Conservation (phyloP, 2,888 invertebrate genomes). For the Pristionchus entomophagus region DNA sequence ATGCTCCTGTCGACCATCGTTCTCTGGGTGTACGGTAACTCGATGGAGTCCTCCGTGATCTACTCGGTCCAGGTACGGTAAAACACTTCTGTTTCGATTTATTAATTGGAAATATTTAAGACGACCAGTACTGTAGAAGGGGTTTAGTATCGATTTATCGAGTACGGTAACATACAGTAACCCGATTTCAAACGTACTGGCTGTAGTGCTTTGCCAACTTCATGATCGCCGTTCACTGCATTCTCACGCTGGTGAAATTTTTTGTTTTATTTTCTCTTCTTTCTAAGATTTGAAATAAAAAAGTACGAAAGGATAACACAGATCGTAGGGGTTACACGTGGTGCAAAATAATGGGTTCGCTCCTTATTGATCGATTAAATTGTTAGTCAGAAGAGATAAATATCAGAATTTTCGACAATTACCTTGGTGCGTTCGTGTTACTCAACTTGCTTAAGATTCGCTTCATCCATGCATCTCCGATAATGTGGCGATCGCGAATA, state of each 20-base stretch:
- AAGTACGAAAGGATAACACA: too few relatives aligned
- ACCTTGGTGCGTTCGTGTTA: not conserved
- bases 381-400: too few relatives aligned
- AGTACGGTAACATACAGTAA: not conserved
- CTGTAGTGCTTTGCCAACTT: slow-evolving; percentile 68
- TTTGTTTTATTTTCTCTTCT: too few relatives aligned
- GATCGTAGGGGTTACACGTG: too few relatives aligned
- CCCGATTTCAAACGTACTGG: slow-evolving; percentile 29
- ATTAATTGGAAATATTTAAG: not conserved
- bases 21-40: slow-evolving; percentile 72
- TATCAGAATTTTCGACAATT: not conserved
- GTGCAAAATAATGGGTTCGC: too few relatives aligned
- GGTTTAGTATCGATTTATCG: too few relatives aligned
- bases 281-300: too few relatives aligned
- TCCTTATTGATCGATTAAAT: too few relatives aligned
- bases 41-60: slow-evolving; percentile 62
- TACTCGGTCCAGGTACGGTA: slow-evolving; percentile 47
- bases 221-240: slow-evolving; percentile 75
- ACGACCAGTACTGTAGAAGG: too few relatives aligned
- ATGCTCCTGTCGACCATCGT: slow-evolving; percentile 72
- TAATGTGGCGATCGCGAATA: not conserved
- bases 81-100: too few relatives aligned
- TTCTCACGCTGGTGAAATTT: slow-evolving; percentile 65
- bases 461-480: not conserved
- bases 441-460: not conserved